Evolutionary conservation across 2,113 vertebrate species (phyloP).

Genomic region (Ardeotis arabs): DNA sequence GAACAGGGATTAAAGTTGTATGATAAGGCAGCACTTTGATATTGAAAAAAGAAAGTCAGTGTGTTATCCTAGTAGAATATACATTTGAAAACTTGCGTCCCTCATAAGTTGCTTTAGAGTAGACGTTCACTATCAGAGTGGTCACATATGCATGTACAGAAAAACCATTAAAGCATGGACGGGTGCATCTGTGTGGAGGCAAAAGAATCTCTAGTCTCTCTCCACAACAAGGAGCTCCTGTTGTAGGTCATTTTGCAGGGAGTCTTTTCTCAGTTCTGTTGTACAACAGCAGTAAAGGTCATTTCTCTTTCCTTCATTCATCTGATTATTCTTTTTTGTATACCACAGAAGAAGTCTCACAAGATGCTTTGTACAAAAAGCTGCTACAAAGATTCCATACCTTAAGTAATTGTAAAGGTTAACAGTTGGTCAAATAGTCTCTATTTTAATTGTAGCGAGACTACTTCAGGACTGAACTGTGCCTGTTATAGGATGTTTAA

Average conservation of each 20-base stretch:
- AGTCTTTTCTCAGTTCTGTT: not conserved
- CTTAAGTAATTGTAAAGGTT: not conserved
- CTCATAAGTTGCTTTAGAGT: not conserved
- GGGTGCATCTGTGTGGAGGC: not conserved
- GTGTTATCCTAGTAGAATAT: not conserved
- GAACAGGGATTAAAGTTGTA: not conserved
- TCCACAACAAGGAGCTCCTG: not conserved
- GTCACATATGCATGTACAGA: not conserved
- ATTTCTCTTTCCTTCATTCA: not conserved
- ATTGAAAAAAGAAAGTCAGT: not conserved
- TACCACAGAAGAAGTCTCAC: not conserved
- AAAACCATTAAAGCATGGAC: not conserved
- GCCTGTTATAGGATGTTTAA: not conserved
- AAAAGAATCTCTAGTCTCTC: not conserved
- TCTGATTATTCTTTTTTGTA: not conserved
- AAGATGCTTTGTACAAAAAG: not conserved
- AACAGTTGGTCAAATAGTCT: not conserved
- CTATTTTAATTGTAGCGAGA: not conserved
- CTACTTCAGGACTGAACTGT: not conserved
- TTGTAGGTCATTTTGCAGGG: not conserved
- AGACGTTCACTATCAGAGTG: not conserved
- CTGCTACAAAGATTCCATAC: not conserved
- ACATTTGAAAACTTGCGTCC: not conserved
- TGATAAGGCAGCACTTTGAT: not conserved
- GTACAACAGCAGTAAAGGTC: not conserved